These are phyloP conservation scores for Eulithis testata DNA, from an alignment of 2,888 invertebrate genomes.

Conservation along the genomic window DNA sequence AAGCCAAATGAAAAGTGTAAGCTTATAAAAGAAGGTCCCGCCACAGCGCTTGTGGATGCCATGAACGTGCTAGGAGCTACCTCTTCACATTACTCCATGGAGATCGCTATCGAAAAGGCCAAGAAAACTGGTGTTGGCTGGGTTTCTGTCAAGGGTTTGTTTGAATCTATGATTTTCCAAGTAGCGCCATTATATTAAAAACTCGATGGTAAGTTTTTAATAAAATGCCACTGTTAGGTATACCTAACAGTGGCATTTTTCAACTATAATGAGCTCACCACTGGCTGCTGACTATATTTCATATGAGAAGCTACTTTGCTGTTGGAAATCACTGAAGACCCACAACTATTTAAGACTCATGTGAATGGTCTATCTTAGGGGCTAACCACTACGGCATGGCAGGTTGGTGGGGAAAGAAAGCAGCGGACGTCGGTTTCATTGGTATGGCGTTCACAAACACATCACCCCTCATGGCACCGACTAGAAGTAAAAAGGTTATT, in stretches of 20 bases:
- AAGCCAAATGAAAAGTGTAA: constrained; percentile 84
- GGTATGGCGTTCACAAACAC: constrained; percentile 97
- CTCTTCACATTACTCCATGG: constrained; percentile 87
- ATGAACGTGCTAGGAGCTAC: constrained; percentile 92
- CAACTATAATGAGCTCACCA: too few species aligned
- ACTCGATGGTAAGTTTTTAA: too few species aligned
- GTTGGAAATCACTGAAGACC: too few species aligned
- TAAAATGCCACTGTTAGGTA: too few species aligned
- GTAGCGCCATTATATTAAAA: too few species aligned
- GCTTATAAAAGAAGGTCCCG: constrained; percentile 59
- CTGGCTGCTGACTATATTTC: too few species aligned
- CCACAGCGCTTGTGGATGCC: constrained; percentile 91
- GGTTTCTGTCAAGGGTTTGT: too few species aligned
- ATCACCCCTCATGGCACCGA: constrained; percentile 95
- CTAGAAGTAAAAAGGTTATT: constrained; percentile 88
- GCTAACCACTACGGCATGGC: constrained; percentile 97
- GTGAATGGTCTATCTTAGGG: constrained; percentile 67
- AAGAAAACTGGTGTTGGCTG: too few species aligned
- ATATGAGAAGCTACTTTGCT: too few species aligned
- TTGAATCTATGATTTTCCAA: too few species aligned
- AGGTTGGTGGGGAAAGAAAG: constrained; percentile 92
- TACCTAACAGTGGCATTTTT: too few species aligned
- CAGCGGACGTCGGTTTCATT: constrained; percentile 88
- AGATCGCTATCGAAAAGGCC: constrained; percentile 46
- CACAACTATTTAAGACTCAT: too few species aligned